Evolutionary conservation across 2,888 invertebrate genomes (phyloP), one percentile per base, ranked within the genome.

Genomic region (Lochmaea capreae): DNA sequence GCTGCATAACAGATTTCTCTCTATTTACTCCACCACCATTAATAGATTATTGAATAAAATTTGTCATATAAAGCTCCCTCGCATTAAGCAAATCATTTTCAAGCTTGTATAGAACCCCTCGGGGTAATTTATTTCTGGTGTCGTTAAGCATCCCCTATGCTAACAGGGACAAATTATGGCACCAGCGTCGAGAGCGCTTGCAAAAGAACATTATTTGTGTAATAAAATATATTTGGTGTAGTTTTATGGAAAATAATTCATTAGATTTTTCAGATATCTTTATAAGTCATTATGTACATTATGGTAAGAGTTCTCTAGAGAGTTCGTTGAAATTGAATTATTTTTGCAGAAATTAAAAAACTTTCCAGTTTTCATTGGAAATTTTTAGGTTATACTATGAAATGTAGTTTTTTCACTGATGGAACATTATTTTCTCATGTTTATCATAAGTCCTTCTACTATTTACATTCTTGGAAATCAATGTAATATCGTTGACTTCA

Each of bases 81-180:
- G 57, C 81, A 82, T 83, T 83, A 82, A 83, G 82, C 79, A 82
- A 82, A 81, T 83, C 79, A 84, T 84, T 83, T 83, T 82, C 81
- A 81, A 82, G 83, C 80, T 83, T 83, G 82, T 82, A 83, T 78
- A 80, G 78, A 76, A 79, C 79, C 82, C 83, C 80, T 74, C 67
- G 74, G 76, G 75, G 79, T 82, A 81, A 84, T 84, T 84, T 83
- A 84, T 83, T 80, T 76, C 68, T 67, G 71, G 71, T 73, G 81
- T 84, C 82, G 81, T 83, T 83, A 81, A 75, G 78, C 79, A 80
- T 78, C 80, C 80, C 80, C 74, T 78, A 81, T 77, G 76, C 79
- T 80, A 80, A 81, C 81, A 70, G 78, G 80, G 81, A 81, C 79
- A 79, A 80, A 78, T 81, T 82, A 82, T 82, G 77, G 81, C 79